Base-by-base conservation (phyloP, 2,888 invertebrate species). In the Patella pellucida region DNA sequence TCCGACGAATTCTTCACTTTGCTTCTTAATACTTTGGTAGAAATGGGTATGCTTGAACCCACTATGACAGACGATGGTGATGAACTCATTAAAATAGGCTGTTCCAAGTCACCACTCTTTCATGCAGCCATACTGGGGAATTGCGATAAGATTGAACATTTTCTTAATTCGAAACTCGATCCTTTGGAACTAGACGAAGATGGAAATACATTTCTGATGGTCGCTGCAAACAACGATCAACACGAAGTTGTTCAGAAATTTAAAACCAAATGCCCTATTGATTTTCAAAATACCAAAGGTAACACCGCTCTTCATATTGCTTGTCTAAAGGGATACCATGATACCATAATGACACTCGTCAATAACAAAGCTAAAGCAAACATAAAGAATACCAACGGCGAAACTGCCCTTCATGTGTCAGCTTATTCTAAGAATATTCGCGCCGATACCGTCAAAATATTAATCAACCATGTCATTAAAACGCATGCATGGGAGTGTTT, bases 241-340 rank as follows among this genome's bases (percentile, higher is more conserved):
- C 71, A 73, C 9, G 79, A 82, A 4, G 83, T 88, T 2, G 84
- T 89, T 9, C 72, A 83, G 14, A 76, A 76, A 16, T 89, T 87
- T 75, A 73, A 84, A 15, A 72, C 77, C 3, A 70, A 78, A 2
- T 78, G 82, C 9, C 80, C 83, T 16, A 77, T 88, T 27, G 84
- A 89, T 78, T 75, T 76, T 3, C 77, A 83, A 74, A 89, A 89
- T 78, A 79, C 80, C 5, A 78, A 85, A 27, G 89, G 89, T 1
- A 85, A 89, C 78, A 90, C 90, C 1, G 84, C 89, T 0, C 78
- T 91, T 16, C 91, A 91, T 76, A 80, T 89, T 51, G 89, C 90
- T 1, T 87, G 87, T 71, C 82, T 83, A 16, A 78, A 83, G 51
- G 90, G 90, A 9, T 81, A 87, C 74, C 68, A 80, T 27, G 83